These are phyloP conservation scores for Plutomurus gul DNA, from an alignment of 1,140 invertebrate species.

Conservation along the genomic window DNA sequence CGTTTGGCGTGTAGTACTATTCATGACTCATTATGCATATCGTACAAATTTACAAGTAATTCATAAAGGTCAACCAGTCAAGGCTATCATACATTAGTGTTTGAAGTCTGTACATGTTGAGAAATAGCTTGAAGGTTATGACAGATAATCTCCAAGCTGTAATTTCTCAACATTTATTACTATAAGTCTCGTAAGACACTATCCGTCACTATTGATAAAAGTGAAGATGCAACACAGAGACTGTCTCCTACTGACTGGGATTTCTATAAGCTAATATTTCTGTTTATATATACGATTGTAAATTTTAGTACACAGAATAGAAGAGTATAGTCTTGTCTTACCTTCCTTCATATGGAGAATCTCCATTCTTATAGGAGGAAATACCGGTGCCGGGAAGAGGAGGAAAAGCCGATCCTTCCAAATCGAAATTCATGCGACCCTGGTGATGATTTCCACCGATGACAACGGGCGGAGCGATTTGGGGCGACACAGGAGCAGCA, in stretches of 20 bases:
- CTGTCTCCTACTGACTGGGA: not conserved
- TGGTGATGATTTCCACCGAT: constrained; percentile 2
- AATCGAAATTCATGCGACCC: constrained; percentile 68
- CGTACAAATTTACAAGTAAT: no score
- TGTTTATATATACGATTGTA: no score
- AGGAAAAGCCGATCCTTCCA: constrained; percentile 79
- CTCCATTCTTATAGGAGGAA: constrained; percentile 47
- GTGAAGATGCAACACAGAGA: constrained; percentile 34
- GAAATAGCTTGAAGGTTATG: not conserved
- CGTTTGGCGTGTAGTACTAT: no score
- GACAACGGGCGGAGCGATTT: constrained; percentile 3
- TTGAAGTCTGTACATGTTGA: not conserved
- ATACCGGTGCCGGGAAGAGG: constrained; percentile 70
- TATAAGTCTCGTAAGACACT: constrained; percentile 37
- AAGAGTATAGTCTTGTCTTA: no score
- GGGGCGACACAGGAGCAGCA: constrained; percentile 36
- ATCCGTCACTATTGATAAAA: constrained; percentile 12
- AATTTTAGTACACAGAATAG: no score
- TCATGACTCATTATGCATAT: no score
- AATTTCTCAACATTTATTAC: not conserved
- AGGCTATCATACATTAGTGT: not conserved
- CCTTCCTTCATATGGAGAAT: constrained; percentile 50
- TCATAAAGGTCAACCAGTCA: not conserved
- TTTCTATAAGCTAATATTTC: not conserved
- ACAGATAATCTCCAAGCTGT: not conserved